Conservation (phyloP, 2,113 vertebrate genomes). For the Plectropomus leopardus region DNA sequence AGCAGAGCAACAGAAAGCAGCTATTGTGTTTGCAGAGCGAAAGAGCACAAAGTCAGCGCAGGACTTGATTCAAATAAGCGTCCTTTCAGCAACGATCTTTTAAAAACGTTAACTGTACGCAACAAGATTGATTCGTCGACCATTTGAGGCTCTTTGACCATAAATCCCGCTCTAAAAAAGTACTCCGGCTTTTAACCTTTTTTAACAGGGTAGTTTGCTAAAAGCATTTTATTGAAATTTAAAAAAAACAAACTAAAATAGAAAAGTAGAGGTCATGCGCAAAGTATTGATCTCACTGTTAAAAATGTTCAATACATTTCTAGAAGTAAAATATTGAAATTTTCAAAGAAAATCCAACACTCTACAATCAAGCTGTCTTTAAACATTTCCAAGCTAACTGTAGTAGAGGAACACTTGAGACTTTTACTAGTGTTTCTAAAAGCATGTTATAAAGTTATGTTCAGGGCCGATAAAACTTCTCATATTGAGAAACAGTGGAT, state of each 20-base stretch:
- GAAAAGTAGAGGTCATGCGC: background rate
- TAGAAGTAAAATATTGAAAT: background rate
- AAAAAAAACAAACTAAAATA: background rate
- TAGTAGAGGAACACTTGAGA: too few relatives aligned
- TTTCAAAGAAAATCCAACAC: background rate
- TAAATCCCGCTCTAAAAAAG: conserved; percentile 5
- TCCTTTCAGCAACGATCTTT: background rate
- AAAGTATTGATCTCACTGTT: background rate
- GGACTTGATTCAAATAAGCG: background rate
- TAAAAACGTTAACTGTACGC: background rate
- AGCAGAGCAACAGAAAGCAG: background rate
- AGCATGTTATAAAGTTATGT: too few relatives aligned
- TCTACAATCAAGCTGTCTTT: background rate
- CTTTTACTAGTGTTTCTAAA: too few relatives aligned
- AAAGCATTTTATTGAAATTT: background rate
- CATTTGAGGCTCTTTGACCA: background rate
- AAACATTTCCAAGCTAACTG: too few relatives aligned
- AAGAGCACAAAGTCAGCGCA: background rate
- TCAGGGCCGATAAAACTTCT: background rate
- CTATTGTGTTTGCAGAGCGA: background rate
- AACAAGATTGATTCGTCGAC: background rate
- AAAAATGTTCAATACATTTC: background rate
- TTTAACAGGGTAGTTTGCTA: background rate
- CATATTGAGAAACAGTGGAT: background rate
- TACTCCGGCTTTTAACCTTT: background rate